Conservation (phyloP, 2,797 vertebrate species). For the Cyclura pinguis region DNA sequence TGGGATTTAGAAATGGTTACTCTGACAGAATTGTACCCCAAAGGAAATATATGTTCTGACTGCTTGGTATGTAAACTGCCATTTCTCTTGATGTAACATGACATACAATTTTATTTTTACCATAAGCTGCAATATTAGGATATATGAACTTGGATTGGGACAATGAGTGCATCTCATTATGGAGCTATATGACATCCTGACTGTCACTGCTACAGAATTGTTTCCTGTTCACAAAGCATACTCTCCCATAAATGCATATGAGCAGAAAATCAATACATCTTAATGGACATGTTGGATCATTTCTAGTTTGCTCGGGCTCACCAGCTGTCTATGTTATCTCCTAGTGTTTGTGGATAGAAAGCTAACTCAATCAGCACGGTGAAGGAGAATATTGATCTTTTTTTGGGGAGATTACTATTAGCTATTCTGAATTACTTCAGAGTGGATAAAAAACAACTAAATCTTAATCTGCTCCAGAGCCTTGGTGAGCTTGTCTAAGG, state of each 20-base stretch:
- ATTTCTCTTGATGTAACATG: not conserved
- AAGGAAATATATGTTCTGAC: not conserved
- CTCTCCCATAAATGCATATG: conserved; percentile 17
- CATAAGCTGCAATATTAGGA: not conserved
- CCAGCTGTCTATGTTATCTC: not conserved
- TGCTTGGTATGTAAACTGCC: not conserved
- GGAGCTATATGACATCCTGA: not conserved
- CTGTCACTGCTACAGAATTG: not conserved
- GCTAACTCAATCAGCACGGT: conserved; percentile 19
- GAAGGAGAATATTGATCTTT: conserved; percentile 19
- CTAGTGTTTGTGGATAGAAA: conserved; percentile 8
- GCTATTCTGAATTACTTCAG: not conserved
- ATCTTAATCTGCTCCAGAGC: conserved; percentile 11
- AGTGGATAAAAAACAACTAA: conserved; percentile 5
- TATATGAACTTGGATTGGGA: not conserved
- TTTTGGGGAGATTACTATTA: not conserved
- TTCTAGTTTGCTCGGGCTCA: conserved; percentile 21
- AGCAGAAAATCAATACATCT: conserved; percentile 22
- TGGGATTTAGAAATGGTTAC: not conserved
- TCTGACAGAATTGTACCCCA: not conserved
- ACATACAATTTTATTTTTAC: conserved; percentile 5
- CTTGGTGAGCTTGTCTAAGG: not conserved
- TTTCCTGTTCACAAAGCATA: conserved; percentile 4
- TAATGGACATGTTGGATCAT: conserved; percentile 32
- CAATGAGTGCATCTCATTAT: conserved; percentile 2